A percentile compares a stretch with the other conserved stretches of the same genome.
These are phyloP conservation scores for Novumbra hubbsi DNA, from an alignment of 2,797 vertebrate genomes.

Conservation along the genomic window DNA sequence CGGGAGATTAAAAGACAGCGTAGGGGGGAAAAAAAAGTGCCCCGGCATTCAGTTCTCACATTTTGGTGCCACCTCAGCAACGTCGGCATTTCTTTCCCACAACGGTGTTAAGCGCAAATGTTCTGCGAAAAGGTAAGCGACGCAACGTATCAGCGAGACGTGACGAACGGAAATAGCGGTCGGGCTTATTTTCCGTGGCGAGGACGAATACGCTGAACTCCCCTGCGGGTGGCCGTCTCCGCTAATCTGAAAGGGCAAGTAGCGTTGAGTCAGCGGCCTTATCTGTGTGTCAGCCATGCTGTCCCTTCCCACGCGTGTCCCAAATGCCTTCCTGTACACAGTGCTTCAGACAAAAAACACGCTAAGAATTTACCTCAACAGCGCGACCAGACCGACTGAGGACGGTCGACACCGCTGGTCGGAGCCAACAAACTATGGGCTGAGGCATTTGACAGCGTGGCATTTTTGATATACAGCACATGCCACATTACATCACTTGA, in stretches of 20 bases:
- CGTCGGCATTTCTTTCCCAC: constrained; percentile 53
- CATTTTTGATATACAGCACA: constrained; percentile 57
- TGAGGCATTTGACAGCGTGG: constrained; percentile 38
- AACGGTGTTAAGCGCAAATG: constrained; percentile 55
- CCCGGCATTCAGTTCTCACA: constrained; percentile 64
- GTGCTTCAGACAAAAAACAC: too few relatives aligned
- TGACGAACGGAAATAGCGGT: constrained; percentile 65
- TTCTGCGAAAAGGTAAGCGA: constrained; percentile 31
- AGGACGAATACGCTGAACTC: constrained; percentile 53
- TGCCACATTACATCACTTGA: constrained; percentile 35
- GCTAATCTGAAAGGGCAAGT: constrained; percentile 63
- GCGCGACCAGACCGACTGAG: constrained; percentile 52
- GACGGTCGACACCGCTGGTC: constrained; percentile 53
- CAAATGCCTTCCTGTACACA: too few relatives aligned
- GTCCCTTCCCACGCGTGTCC: constrained; percentile 30
- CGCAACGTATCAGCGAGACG: constrained; percentile 64
- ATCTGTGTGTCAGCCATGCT: constrained; percentile 60
- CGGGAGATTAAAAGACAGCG: constrained; percentile 29
- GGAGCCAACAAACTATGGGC: constrained; percentile 46
- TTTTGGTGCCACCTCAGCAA: constrained; percentile 71
- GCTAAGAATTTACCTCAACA: constrained; percentile 51
- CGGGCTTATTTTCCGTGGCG: constrained; percentile 37
- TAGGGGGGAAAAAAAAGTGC: constrained; percentile 45
- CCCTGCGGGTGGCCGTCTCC: constrained; percentile 45
- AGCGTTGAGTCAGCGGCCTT: constrained; percentile 64